Evolutionary conservation across 2,888 invertebrate species (phyloP).

Genomic region (Aphidoletes aphidimyza): DNA sequence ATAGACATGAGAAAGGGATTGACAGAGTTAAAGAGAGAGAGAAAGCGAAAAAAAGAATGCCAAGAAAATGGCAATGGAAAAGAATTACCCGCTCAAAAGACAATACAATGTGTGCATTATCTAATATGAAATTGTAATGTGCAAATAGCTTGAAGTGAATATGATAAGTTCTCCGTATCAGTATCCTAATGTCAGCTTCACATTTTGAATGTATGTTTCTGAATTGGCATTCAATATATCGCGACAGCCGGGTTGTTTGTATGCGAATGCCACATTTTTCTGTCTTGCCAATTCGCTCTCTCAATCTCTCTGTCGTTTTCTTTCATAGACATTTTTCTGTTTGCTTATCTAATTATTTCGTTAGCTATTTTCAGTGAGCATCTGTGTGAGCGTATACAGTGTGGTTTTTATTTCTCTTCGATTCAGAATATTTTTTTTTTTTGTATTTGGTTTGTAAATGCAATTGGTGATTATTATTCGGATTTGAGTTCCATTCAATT

Average conservation of each 20-base stretch:
- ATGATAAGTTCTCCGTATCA: slow-evolving; percentile 13
- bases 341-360: slow-evolving; percentile 49
- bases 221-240: background rate
- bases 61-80: background rate
- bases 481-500: background rate
- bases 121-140: slow-evolving; percentile 24
- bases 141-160: background rate
- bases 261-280: too few relatives aligned
- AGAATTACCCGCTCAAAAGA: slow-evolving; percentile 18
- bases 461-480: background rate
- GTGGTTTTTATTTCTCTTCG: too few relatives aligned
- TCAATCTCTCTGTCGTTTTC: background rate
- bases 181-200: background rate
- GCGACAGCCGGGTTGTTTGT: background rate
- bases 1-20: too few relatives aligned
- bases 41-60: background rate
- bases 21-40: too few relatives aligned
- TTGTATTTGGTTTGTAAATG: slow-evolving; percentile 10
- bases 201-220: background rate
- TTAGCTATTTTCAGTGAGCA: slow-evolving; percentile 21
- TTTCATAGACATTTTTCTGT: background rate
- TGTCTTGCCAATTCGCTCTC: background rate
- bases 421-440: too few relatives aligned
- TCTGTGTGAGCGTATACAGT: background rate
- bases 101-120: slow-evolving; percentile 23